These are phyloP conservation scores for Cataglyphis rosenhaueri DNA, from an alignment of 2,888 invertebrate genomes.

Conservation along the genomic window DNA sequence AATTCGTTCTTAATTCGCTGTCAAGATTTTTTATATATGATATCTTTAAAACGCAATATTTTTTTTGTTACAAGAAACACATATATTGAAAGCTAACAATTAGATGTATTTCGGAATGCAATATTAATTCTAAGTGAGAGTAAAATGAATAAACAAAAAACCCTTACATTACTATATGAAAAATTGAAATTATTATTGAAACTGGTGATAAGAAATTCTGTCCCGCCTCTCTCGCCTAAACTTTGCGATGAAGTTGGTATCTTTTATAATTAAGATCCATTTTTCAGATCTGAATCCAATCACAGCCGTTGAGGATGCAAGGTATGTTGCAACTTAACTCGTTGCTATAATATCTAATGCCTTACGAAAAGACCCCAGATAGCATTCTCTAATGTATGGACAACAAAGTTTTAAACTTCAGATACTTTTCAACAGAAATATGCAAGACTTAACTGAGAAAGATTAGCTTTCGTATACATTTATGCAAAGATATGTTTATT, in stretches of 20 bases:
- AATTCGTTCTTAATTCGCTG: conserved; percentile 5
- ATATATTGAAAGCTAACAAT: conserved; percentile 1
- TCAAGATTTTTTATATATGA: not conserved
- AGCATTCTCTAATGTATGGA: conserved; percentile 34
- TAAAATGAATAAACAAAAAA: conserved; percentile 10
- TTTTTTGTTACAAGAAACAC: conserved; percentile 9
- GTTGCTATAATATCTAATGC: conserved; percentile 64
- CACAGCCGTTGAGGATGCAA: conserved; percentile 81
- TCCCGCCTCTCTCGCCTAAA: conserved; percentile 49
- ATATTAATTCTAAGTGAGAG: not conserved
- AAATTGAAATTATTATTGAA: conserved; percentile 21
- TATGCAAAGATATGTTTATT: conserved; percentile 45
- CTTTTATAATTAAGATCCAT: conserved; percentile 60
- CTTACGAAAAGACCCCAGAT: conserved; percentile 66
- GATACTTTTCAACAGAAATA: conserved; percentile 17
- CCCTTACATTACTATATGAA: not conserved
- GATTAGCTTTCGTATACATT: conserved; percentile 2
- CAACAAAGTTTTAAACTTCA: not conserved
- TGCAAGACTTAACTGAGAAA: not conserved
- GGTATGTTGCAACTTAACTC: conserved; percentile 63
- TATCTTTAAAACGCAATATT: not conserved
- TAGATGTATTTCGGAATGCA: not conserved
- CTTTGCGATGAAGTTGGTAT: conserved; percentile 55
- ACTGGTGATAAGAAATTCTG: conserved; percentile 3
- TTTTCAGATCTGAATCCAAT: conserved; percentile 70